Evolutionary conservation across 2,888 invertebrate species (phyloP).

Genomic region (Isoperla grammatica): DNA sequence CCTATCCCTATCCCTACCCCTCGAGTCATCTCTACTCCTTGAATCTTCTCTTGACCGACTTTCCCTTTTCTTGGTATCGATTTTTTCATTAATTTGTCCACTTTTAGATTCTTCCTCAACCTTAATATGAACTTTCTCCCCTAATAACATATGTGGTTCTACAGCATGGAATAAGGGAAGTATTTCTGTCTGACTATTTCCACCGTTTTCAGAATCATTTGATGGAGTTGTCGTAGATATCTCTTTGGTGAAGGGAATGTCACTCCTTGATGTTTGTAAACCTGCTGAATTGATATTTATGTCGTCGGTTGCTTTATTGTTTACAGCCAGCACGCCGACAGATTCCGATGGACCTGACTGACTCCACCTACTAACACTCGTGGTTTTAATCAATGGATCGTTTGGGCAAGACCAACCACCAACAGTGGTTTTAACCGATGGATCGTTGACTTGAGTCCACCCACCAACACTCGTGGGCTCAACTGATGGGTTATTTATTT

Average conservation of each 20-base stretch:
- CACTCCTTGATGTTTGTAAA: no score
- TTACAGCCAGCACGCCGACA: no score
- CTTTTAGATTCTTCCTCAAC: not conserved
- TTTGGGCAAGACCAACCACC: not conserved
- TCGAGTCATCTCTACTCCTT: not conserved
- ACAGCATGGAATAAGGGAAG: no score
- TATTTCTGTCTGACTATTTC: no score
- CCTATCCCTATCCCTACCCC: not conserved
- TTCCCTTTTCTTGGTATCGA: conserved; percentile 8
- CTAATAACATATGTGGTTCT: not conserved
- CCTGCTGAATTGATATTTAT: no score
- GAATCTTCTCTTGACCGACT: conserved; percentile 5
- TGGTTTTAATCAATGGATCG: not conserved
- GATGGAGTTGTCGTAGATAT: no score
- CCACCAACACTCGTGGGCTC: not conserved
- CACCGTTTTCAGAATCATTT: no score
- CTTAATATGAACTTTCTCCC: not conserved
- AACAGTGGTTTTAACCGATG: no score
- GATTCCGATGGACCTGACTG: not conserved
- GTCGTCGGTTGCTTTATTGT: no score
- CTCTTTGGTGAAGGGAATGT: no score
- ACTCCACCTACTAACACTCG: not conserved
- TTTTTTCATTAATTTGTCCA: conserved; percentile 4
- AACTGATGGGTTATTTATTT: no score
- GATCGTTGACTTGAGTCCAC: no score